Percentiles rank a stretch among this genome's conserved stretches.
Conservation (phyloP, 2,888 invertebrate species). For the Diarsia dahlii region DNA sequence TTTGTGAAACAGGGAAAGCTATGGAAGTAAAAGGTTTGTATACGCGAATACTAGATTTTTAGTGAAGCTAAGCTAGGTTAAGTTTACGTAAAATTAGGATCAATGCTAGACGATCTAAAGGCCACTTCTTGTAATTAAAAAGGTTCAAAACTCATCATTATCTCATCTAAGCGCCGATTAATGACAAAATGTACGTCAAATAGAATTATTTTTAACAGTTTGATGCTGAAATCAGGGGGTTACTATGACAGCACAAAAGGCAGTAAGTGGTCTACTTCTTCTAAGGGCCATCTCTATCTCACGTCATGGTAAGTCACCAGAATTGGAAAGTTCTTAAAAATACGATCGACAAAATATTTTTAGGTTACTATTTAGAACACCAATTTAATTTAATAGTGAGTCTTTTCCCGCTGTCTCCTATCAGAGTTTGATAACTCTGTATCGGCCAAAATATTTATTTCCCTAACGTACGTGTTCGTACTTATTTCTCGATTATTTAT, state of each 20-base stretch:
- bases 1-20: neutral
- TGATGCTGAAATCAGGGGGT: neutral
- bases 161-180: neutral
- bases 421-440: neutral
- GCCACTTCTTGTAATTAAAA: neutral
- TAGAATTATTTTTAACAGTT: neutral
- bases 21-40: neutral
- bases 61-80: neutral
- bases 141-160: neutral
- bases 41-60: neutral
- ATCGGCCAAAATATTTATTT: slow-evolving; percentile 53
- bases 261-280: too few species aligned
- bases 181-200: neutral
- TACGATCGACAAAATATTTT: neutral
- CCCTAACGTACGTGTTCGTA: slow-evolving; percentile 52
- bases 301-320: neutral
- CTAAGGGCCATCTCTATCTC: too few species aligned
- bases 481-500: slow-evolving; percentile 59
- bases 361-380: neutral
- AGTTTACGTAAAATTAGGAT: neutral
- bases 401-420: slow-evolving; percentile 15
- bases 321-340: neutral
- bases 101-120: rapidly evolving
- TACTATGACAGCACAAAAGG: too few species aligned
- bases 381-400: neutral